Conservation (phyloP, 2,113 vertebrate species). For the Glareola pratincola region DNA sequence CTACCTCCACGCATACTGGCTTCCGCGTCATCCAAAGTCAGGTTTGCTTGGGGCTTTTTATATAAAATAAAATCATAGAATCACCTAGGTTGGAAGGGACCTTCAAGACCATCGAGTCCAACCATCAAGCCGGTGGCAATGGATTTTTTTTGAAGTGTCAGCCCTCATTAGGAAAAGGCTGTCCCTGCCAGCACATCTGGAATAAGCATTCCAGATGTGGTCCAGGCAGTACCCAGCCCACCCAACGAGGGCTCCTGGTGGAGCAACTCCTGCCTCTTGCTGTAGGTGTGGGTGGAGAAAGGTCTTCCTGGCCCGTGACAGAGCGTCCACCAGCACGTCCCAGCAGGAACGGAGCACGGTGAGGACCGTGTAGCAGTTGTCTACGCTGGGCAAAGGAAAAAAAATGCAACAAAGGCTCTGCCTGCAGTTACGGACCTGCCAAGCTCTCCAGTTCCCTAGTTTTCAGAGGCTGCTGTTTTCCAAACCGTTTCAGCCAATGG, state of each 20-base stretch:
- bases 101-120: not conserved
- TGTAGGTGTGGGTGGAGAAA: not conserved
- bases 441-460: not conserved
- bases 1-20: not conserved
- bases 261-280: not conserved
- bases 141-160: not conserved
- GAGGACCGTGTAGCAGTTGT: rapidly evolving
- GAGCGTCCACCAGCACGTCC: not conserved
- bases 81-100: not conserved
- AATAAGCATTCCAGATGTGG: not conserved
- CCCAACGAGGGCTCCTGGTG: rapidly evolving
- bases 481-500: not conserved
- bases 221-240: rapidly evolving
- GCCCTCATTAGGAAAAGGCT: not conserved
- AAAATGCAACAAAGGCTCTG: not conserved
- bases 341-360: rapidly evolving
- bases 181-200: not conserved
- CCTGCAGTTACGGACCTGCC: not conserved
- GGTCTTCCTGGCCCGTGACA: not conserved
- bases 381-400: not conserved
- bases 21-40: not conserved
- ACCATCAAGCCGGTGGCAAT: not conserved
- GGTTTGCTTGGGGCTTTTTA: not conserved
- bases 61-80: not conserved
- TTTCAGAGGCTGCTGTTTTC: not conserved